These are phyloP conservation scores for Rhodophaea formosa DNA, from an alignment of 2,888 invertebrate species.

Conservation along the genomic window DNA sequence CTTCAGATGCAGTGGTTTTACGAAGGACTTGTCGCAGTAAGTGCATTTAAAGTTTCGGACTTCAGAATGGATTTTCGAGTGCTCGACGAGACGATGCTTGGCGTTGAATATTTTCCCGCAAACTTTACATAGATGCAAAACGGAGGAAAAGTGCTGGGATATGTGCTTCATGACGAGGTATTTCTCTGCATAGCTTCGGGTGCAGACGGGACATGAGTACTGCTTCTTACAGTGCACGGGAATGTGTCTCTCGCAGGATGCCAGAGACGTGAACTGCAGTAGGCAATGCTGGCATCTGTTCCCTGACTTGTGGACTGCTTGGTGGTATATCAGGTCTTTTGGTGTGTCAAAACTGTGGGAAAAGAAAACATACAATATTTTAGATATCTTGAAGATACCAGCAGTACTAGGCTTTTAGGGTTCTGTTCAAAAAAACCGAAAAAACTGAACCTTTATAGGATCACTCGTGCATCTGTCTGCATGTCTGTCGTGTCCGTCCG, in stretches of 20 bases:
- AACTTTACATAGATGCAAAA: conserved; percentile 77
- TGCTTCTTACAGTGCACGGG: conserved; percentile 53
- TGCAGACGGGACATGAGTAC: conserved; percentile 81
- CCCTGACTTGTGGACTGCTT: conserved; percentile 44
- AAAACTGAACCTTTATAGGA: too few species aligned
- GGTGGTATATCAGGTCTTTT: conserved; percentile 53
- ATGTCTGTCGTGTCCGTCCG: too few species aligned
- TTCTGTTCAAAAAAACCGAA: too few species aligned
- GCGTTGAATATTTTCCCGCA: conserved; percentile 80
- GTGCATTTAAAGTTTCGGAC: conserved; percentile 73
- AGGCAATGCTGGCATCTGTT: conserved; percentile 62
- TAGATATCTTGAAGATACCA: too few species aligned
- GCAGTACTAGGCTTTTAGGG: too few species aligned
- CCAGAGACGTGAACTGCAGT: conserved; percentile 50
- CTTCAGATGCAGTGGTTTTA: conserved; percentile 45
- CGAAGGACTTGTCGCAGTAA: conserved; percentile 75
- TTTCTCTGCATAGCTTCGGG: conserved; percentile 75
- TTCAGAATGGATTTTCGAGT: conserved; percentile 59
- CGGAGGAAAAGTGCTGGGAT: conserved; percentile 56
- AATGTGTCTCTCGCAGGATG: conserved; percentile 54
- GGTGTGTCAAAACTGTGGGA: conserved; percentile 52
- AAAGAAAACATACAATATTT: background rate
- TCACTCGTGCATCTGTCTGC: too few species aligned
- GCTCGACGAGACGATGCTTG: conserved; percentile 52
- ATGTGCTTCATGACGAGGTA: conserved; percentile 57